Percentiles rank a stretch among this genome's conserved stretches.
Conservation (phyloP, 2,888 invertebrate species). For the Lasioglossum malachurum region DNA sequence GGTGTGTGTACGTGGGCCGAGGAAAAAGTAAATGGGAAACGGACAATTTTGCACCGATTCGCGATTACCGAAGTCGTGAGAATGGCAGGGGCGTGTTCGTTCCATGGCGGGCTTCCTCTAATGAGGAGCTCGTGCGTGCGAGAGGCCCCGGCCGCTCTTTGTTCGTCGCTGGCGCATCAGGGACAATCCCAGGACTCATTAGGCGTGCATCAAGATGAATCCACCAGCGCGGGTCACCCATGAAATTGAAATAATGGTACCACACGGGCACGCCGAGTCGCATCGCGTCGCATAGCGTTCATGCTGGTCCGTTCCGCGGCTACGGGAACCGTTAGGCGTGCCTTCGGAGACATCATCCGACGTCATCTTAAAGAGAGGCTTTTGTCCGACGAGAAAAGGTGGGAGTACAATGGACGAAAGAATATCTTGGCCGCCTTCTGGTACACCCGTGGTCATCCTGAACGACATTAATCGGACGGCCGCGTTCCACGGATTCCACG, state of each 20-base stretch:
- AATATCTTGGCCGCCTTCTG: conserved; percentile 34
- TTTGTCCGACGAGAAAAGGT: conserved; percentile 53
- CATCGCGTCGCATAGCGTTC: neutral
- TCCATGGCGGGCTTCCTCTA: conserved; percentile 55
- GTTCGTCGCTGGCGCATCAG: conserved; percentile 59
- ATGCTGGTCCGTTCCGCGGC: conserved; percentile 43
- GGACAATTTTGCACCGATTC: conserved; percentile 63
- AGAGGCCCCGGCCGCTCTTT: conserved; percentile 43
- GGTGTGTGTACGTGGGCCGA: conserved; percentile 15
- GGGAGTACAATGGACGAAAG: conserved; percentile 44
- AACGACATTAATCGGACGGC: conserved; percentile 50
- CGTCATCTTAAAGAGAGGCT: conserved; percentile 48
- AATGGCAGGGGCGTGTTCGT: conserved; percentile 59
- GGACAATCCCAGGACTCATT: conserved; percentile 66
- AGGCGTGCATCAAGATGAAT: conserved; percentile 65
- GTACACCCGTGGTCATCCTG: conserved; percentile 37
- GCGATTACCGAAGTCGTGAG: conserved; percentile 63
- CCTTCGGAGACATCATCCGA: conserved; percentile 53
- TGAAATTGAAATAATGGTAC: conserved; percentile 76
- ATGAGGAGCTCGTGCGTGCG: conserved; percentile 69
- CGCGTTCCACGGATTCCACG: conserved; percentile 20
- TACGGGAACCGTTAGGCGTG: conserved; percentile 56
- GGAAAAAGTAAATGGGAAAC: conserved; percentile 55
- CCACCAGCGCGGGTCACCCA: conserved; percentile 60
- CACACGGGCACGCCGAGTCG: conserved; percentile 41